Percentiles rank a stretch among this genome's conserved stretches.
These are phyloP conservation scores for Typhlichthys eigenmanni DNA, from an alignment of 2,797 vertebrate genomes.

Conservation along the genomic window DNA sequence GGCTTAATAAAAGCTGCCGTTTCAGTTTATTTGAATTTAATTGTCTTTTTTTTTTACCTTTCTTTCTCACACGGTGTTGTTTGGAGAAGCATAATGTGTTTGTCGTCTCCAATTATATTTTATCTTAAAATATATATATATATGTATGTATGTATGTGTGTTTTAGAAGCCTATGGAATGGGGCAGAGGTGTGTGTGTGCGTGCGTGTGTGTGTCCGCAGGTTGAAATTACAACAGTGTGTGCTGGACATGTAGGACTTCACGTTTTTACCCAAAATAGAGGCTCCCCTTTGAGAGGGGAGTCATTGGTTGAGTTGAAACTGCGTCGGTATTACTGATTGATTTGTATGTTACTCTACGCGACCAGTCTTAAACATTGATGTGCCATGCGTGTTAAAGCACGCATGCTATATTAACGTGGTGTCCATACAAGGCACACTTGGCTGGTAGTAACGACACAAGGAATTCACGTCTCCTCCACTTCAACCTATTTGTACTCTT, in stretches of 20 bases:
- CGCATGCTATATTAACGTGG: constrained; percentile 70
- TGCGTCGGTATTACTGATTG: constrained; percentile 17
- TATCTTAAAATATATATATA: constrained; percentile 1
- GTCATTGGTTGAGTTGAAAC: constrained; percentile 9
- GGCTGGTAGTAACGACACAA: constrained; percentile 6
- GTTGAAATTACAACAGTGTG: constrained; percentile 15
- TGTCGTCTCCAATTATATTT: neutral
- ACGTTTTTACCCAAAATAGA: constrained; percentile 28
- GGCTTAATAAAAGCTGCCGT: constrained; percentile 60
- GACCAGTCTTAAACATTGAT: constrained; percentile 56
- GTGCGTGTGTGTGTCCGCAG: constrained; percentile 6
- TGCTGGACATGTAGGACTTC: constrained; percentile 57
- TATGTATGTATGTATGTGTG: too few species aligned
- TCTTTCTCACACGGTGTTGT: neutral
- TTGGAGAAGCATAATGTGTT: neutral
- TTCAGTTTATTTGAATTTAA: constrained; percentile 47
- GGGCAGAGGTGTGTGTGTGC: constrained; percentile 27
- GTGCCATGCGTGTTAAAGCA: constrained; percentile 56
- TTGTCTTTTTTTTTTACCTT: constrained; percentile 30
- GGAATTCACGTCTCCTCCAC: constrained; percentile 3
- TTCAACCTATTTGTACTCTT: constrained; percentile 32
- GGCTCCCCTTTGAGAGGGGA: constrained; percentile 36
- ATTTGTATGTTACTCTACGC: constrained; percentile 32
- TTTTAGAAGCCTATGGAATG: constrained; percentile 26
- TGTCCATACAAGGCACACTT: constrained; percentile 47